phyloP scores from a whole-genome alignment of 2,113 vertebrate genomes.

The Paradoxurus hermaphroditus region DNA sequence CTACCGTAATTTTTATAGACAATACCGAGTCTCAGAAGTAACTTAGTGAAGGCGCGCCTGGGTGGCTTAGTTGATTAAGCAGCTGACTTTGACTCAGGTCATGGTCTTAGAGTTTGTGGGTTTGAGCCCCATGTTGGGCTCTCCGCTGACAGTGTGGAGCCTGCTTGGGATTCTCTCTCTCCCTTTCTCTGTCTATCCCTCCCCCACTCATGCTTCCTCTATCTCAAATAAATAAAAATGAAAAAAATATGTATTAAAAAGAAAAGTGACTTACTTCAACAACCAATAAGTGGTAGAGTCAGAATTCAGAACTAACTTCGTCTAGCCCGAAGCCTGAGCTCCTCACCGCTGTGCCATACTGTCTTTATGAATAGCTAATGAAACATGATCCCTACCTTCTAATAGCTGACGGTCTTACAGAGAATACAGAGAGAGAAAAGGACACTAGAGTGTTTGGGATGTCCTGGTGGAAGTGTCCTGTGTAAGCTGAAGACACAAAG shows the following conservation, averaged over 20 bases:
- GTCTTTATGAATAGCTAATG: slow-evolving; percentile 5
- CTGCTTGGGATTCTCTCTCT: too few species aligned
- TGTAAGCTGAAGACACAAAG: neutral
- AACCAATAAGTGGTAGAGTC: neutral
- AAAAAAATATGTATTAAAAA: too few species aligned
- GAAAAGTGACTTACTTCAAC: slow-evolving; percentile 14
- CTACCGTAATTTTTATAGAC: slow-evolving; percentile 32
- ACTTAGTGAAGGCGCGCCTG: neutral
- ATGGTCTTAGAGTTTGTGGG: too few species aligned
- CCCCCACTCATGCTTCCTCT: too few species aligned
- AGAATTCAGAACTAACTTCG: slow-evolving; percentile 22
- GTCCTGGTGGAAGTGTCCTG: neutral
- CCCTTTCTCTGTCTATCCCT: too few species aligned
- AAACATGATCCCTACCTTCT: neutral
- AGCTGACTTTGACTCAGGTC: too few species aligned
- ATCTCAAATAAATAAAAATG: too few species aligned
- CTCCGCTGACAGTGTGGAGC: too few species aligned
- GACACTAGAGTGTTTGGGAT: neutral
- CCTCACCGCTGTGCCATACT: neutral
- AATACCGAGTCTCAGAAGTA: slow-evolving; percentile 46
- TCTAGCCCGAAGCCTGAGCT: neutral
- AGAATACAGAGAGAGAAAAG: slow-evolving; percentile 1
- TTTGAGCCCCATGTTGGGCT: too few species aligned
- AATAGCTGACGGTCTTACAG: neutral
- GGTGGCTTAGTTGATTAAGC: too few species aligned